phyloP scores from a whole-genome alignment of 2,888 invertebrate genomes.

The Archips xylosteana region DNA sequence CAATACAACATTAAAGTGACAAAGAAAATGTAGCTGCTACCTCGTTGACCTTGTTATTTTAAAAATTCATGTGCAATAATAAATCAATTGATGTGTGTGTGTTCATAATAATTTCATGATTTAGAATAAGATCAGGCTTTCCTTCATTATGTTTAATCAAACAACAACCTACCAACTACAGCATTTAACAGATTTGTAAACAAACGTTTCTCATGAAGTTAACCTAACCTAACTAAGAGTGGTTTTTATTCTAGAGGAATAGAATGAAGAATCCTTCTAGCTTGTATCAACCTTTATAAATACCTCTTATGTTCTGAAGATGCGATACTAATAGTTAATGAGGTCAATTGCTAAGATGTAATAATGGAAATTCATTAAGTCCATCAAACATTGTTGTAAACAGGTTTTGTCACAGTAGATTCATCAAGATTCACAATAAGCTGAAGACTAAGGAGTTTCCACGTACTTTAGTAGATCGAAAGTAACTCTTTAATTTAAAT shows the following conservation, averaged over 20 bases:
- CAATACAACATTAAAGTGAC: constrained; percentile 31
- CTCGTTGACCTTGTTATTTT: not conserved
- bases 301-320: not conserved
- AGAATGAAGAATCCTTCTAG: not conserved
- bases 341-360: not conserved
- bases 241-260: not conserved
- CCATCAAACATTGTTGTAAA: not conserved
- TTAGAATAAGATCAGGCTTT: not conserved
- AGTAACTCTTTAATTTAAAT: not conserved
- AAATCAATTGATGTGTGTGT: not conserved
- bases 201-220: not conserved
- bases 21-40: constrained; percentile 10
- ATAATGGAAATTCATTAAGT: not conserved
- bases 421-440: not conserved
- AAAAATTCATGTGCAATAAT: too few species aligned
- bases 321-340: not conserved
- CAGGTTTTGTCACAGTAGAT: not conserved
- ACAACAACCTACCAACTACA: not conserved
- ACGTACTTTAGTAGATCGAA: not conserved
- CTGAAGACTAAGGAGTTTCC: not conserved
- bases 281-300: not conserved
- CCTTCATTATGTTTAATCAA: not conserved
- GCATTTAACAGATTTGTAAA: not conserved
- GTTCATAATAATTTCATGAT: not conserved
- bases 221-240: not conserved